Conservation (phyloP, 1,140 invertebrate genomes). For the Holotrichia oblita region DNA sequence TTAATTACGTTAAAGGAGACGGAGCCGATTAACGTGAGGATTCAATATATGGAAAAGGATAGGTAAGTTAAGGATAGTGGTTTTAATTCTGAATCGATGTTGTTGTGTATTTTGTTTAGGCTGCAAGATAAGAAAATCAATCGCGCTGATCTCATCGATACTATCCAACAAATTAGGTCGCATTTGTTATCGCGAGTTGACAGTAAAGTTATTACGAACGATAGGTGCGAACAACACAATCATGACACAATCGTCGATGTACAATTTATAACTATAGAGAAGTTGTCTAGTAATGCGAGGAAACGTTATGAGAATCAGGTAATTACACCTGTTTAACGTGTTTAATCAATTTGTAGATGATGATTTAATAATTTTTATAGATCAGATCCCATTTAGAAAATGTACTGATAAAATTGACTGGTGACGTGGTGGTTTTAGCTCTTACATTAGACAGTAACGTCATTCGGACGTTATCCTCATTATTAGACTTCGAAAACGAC, state of each 20-base stretch:
- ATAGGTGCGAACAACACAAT: slow-evolving; percentile 52
- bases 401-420: slow-evolving; percentile 61
- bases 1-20: slow-evolving; percentile 74
- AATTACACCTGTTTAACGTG: slow-evolving; percentile 49
- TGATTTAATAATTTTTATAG: slow-evolving; percentile 53
- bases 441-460: slow-evolving; percentile 66
- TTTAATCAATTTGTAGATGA: neutral
- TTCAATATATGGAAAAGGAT: slow-evolving; percentile 70
- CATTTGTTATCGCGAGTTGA: slow-evolving; percentile 45
- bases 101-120: no score
- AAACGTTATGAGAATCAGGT: slow-evolving; percentile 67
- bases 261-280: slow-evolving; percentile 65
- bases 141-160: slow-evolving; percentile 28
- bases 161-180: slow-evolving; percentile 26
- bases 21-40: slow-evolving; percentile 69
- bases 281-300: slow-evolving; percentile 64
- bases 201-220: slow-evolving; percentile 52
- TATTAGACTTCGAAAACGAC: slow-evolving; percentile 67
- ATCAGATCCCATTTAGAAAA: slow-evolving; percentile 66
- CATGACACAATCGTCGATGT: slow-evolving; percentile 61
- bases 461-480: slow-evolving; percentile 66
- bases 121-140: slow-evolving; percentile 30
- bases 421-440: slow-evolving; percentile 68
- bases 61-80: no score
- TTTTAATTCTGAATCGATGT: no score